Percentiles rank a stretch among this genome's conserved stretches.
Conservation (phyloP, 2,113 vertebrate genomes). For the Cnemophilus loriae region DNA sequence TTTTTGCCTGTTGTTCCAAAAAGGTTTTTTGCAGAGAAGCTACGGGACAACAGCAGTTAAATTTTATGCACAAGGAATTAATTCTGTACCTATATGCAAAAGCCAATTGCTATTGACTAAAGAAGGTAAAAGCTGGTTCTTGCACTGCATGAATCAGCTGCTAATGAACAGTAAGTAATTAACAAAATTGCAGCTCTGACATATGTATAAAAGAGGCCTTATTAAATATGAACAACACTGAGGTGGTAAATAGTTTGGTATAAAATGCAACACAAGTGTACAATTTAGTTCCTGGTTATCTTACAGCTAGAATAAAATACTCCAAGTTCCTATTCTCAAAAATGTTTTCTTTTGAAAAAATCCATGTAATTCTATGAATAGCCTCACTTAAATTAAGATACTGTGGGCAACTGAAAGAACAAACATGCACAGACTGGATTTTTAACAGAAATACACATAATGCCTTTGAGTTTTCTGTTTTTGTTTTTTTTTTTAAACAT, state of each 20-base stretch:
- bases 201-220: constrained; percentile 49
- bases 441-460: constrained; percentile 64
- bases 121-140: constrained; percentile 56
- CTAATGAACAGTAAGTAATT: neutral
- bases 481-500: constrained; percentile 32
- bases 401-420: constrained; percentile 66
- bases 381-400: constrained; percentile 62
- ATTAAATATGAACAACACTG: constrained; percentile 62
- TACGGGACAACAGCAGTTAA: constrained; percentile 53
- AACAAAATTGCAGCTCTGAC: constrained; percentile 40
- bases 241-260: constrained; percentile 53
- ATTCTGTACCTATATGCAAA: constrained; percentile 54
- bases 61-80: constrained; percentile 50
- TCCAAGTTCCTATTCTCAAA: constrained; percentile 54
- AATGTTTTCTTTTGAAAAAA: constrained; percentile 59
- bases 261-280: constrained; percentile 54
- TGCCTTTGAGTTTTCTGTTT: constrained; percentile 26
- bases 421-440: constrained; percentile 61
- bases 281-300: constrained; percentile 35
- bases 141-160: constrained; percentile 24
- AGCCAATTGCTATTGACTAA: constrained; percentile 41
- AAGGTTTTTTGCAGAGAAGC: constrained; percentile 49
- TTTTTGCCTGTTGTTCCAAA: constrained; percentile 54
- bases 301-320: constrained; percentile 60
- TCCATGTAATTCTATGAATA: constrained; percentile 53